phyloP scores from a whole-genome alignment of 2,113 vertebrate genomes.

The Meles meles region DNA sequence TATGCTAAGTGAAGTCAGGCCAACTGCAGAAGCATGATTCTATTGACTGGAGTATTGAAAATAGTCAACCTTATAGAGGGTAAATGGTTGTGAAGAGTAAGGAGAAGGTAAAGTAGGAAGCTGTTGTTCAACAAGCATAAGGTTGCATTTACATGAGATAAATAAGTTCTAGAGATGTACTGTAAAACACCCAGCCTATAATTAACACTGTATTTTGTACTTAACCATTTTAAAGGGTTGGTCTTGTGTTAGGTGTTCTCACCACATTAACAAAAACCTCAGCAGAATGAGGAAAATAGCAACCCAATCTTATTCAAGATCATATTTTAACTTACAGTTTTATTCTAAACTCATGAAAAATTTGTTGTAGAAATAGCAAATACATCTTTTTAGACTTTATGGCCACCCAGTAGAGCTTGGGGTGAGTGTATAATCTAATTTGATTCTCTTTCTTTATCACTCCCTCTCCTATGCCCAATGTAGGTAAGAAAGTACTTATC shows the following conservation, averaged over 20 bases:
- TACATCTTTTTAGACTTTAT: not conserved
- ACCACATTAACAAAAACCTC: not conserved
- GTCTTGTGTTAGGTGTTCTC: not conserved
- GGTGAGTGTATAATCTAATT: not conserved
- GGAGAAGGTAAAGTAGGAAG: fast-evolving
- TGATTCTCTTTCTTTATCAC: not conserved
- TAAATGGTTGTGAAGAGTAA: not conserved
- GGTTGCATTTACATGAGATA: not conserved
- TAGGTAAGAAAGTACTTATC: not conserved
- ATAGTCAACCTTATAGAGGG: not conserved
- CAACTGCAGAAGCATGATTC: not conserved
- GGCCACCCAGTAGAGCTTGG: not conserved
- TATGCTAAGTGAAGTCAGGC: not conserved
- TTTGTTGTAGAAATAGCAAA: not conserved
- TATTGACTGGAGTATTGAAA: not conserved
- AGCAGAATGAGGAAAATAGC: not conserved
- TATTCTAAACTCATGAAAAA: not conserved
- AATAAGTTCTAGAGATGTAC: not conserved
- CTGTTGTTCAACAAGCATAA: not conserved
- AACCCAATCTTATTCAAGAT: not conserved
- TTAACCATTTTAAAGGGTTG: not conserved
- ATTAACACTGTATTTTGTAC: not conserved
- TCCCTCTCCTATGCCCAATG: not conserved
- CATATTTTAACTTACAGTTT: not conserved
- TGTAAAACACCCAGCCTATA: not conserved